Conservation (phyloP, 1,140 invertebrate genomes). For the Diabrotica undecimpunctata region DNA sequence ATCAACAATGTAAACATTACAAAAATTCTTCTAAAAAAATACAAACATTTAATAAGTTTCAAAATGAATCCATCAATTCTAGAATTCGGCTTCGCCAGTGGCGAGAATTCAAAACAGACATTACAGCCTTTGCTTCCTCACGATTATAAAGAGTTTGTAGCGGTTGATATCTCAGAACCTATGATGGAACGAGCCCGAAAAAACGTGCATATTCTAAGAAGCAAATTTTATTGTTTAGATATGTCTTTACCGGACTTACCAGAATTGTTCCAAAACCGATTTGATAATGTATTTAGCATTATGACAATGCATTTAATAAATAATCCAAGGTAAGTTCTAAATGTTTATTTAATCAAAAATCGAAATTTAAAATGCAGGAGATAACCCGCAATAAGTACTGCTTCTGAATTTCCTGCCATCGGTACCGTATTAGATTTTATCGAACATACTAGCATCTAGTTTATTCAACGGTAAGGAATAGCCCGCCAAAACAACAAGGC, state of each 20-base stretch:
- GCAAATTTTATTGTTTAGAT: background rate
- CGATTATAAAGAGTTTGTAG: background rate
- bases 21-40: background rate
- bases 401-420: no score
- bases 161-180: background rate
- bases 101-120: background rate
- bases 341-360: no score
- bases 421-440: no score
- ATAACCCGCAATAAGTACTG: no score
- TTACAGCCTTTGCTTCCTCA: background rate
- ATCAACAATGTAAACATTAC: conserved; percentile 8
- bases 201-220: background rate
- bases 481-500: no score
- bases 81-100: background rate
- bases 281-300: background rate
- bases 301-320: background rate
- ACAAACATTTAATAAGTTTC: background rate
- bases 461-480: no score
- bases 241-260: background rate
- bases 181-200: background rate
- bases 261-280: background rate
- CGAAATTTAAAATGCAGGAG: no score
- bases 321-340: background rate
- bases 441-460: no score
- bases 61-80: background rate